A percentile compares a stretch with the other conserved stretches of the same genome.
Evolutionary conservation across 2,797 vertebrate genomes (phyloP).

Genomic region (Takifugu ocellatus): DNA sequence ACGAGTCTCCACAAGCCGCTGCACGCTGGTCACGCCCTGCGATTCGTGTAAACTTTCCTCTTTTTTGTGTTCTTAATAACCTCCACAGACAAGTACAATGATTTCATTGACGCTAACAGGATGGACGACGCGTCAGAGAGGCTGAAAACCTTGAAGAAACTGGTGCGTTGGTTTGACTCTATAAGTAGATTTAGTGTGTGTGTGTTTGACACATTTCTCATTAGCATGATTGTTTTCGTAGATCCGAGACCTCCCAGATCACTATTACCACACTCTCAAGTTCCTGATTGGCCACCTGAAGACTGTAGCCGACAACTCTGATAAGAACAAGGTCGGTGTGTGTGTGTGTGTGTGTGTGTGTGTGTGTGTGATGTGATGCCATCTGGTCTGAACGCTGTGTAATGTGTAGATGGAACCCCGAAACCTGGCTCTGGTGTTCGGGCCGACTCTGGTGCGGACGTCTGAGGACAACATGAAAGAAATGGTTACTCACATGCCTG

Average conservation of each 20-base stretch:
- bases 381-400: background rate
- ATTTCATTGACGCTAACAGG: slow-evolving; percentile 96
- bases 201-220: slow-evolving; percentile 16
- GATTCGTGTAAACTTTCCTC: background rate
- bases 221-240: slow-evolving; percentile 36
- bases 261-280: slow-evolving; percentile 94
- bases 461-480: slow-evolving; percentile 99
- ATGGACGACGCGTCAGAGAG: slow-evolving; percentile 88
- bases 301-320: slow-evolving; percentile 89
- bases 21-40: background rate
- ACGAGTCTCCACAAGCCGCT: slow-evolving; percentile 11
- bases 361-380: too few species aligned
- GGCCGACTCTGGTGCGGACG: slow-evolving; percentile 91
- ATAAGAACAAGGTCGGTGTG: slow-evolving; percentile 90
- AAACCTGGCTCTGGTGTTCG: slow-evolving; percentile 95
- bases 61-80: background rate
- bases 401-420: slow-evolving; percentile 90
- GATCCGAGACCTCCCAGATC: slow-evolving; percentile 91
- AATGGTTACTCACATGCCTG: slow-evolving; percentile 99
- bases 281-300: slow-evolving; percentile 92
- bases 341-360: slow-evolving; percentile 72
- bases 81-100: slow-evolving; percentile 90
- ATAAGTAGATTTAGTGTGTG: background rate
- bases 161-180: slow-evolving; percentile 71
- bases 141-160: slow-evolving; percentile 90